Base-by-base conservation (phyloP, 2,113 vertebrate genomes). In the Plecotus auritus region DNA sequence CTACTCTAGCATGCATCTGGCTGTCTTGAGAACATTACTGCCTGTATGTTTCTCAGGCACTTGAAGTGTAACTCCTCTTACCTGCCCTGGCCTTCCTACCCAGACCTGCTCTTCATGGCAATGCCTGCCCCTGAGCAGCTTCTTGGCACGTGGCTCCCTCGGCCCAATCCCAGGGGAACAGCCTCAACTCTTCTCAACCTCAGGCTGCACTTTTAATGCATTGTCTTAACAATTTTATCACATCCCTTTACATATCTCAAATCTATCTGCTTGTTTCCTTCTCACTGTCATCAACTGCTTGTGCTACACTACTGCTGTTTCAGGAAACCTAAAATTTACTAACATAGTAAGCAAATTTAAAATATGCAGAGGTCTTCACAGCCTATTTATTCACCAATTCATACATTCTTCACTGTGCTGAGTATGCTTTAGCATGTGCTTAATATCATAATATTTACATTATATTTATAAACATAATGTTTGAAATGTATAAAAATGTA, bases 161-260 rank as follows among this genome's bases (percentile, higher is more conserved):
- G 3, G 28, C 9, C 8, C 54, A 1, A 54, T 0, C 26, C 14
- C 59, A 9, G 0, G 22, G 32, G 22, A 80, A 37, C 12, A 35
- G 9, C 23, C 42, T n/a, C 40, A 51, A 28, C 11, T 74, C 23
- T 66, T 51, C 23, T 61, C 20, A 82, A n/a, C 13, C 22, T 35
- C 12, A 12, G 16, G 40, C 2, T 30, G 32, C 17, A 66, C 32
- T 85, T 80, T 47, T 4, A 66, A 59, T n/a, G 17, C 42, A 32
- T 70, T 10, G 0, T 0, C 5, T 13, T 74, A 47, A 59, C 70
- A 67, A 40, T 23, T 42, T 59, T 45, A 18, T 59, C 20, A 16
- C 7, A 30, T 90, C 18, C 0, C 16, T 73, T 90, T 51, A 23
- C 7, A 4, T 20, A 72, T 7, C 49, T 72, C 54, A 80, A 22